Percentiles rank a stretch among this genome's conserved stretches.
Evolutionary conservation across 1,140 invertebrate species (phyloP).

Genomic region (Laupala kohalensis): DNA sequence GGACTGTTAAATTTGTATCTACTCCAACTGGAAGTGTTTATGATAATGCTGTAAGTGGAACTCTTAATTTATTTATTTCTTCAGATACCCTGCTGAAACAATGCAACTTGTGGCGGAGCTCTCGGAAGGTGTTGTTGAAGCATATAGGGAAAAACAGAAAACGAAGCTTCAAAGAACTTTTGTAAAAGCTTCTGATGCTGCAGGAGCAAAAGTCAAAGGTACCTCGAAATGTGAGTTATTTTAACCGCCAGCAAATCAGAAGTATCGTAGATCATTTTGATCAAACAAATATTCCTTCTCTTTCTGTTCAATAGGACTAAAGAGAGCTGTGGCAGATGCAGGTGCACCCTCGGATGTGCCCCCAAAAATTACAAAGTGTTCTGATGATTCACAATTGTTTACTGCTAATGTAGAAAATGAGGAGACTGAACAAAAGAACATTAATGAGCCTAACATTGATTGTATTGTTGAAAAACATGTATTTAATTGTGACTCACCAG

Average conservation of each 20-base stretch:
- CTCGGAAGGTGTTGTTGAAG: conserved; percentile 51
- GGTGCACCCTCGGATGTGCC: neutral
- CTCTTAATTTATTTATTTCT: conserved; percentile 16
- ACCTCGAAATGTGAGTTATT: conserved; percentile 18
- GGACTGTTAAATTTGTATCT: too few species aligned
- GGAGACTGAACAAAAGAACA: too few species aligned
- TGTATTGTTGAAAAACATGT: too few species aligned
- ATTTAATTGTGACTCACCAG: too few species aligned
- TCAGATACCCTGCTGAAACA: conserved; percentile 61
- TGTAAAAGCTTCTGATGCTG: conserved; percentile 60
- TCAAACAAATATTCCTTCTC: neutral
- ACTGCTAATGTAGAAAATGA: too few species aligned
- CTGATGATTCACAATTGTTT: neutral
- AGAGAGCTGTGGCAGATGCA: neutral
- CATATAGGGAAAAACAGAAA: conserved; percentile 51
- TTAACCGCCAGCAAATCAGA: neutral
- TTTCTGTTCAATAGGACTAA: neutral
- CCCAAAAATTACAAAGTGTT: neutral
- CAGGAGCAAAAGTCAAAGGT: conserved; percentile 49
- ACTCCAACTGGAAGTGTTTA: too few species aligned
- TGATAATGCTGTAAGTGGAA: too few species aligned
- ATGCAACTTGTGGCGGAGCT: conserved; percentile 63
- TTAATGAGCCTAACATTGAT: too few species aligned
- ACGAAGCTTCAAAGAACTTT: conserved; percentile 59
- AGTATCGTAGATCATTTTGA: too few species aligned